A percentile compares a stretch with the other conserved stretches of the same genome.
phyloP scores from a whole-genome alignment of 2,113 vertebrate species.

The Bos indicus region DNA sequence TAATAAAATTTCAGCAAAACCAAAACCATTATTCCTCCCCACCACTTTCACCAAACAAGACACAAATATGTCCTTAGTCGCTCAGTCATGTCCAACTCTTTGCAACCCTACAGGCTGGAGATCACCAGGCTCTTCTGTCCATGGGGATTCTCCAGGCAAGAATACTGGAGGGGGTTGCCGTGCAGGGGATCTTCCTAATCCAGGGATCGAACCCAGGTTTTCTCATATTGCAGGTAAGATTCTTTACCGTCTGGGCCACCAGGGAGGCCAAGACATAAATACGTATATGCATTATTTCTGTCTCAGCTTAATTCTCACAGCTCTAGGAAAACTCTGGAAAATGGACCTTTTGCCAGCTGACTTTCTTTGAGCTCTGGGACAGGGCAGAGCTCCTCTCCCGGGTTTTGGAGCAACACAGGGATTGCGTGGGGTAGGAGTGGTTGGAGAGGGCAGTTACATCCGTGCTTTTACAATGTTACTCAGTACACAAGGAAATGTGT shows the following conservation, averaged over 20 bases:
- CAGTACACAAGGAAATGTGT: not conserved
- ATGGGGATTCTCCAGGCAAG: not conserved
- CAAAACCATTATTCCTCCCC: not conserved
- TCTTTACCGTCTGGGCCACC: not conserved
- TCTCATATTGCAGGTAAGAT: not conserved
- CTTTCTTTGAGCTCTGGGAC: not conserved
- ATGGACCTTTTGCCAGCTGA: not conserved
- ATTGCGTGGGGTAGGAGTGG: not conserved
- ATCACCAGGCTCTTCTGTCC: not conserved
- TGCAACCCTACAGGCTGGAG: not conserved
- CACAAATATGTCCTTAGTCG: not conserved
- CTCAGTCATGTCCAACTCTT: not conserved
- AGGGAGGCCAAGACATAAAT: not conserved
- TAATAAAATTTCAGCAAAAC: not conserved
- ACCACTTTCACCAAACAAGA: not conserved
- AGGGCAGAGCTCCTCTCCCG: not conserved
- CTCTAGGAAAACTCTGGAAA: constrained; percentile 3
- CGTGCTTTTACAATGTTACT: not conserved
- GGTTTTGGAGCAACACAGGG: not conserved
- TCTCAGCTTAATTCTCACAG: not conserved
- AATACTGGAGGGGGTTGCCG: not conserved
- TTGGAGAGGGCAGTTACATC: not conserved
- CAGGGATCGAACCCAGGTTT: not conserved
- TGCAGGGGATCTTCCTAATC: not conserved
- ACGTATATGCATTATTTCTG: not conserved